These are phyloP conservation scores for Tympanuchus pallidicinctus DNA, from an alignment of 2,113 vertebrate species.

Conservation along the genomic window DNA sequence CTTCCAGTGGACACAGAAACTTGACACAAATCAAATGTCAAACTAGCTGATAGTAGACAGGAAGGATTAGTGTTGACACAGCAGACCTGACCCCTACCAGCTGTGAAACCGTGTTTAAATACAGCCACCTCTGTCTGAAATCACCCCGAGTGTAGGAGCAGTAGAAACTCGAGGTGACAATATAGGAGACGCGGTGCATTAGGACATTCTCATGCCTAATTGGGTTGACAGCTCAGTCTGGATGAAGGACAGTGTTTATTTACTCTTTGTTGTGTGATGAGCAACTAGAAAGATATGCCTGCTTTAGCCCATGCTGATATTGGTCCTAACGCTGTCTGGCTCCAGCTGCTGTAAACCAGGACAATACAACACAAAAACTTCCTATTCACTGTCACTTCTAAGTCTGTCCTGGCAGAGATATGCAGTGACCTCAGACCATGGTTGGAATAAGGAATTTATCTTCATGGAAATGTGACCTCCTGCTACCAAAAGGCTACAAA, in stretches of 20 bases:
- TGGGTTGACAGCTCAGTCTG: constrained; percentile 88
- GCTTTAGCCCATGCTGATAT: constrained; percentile 77
- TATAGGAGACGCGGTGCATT: constrained; percentile 55
- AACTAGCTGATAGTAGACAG: constrained; percentile 82
- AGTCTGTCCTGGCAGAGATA: constrained; percentile 76
- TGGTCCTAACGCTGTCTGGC: constrained; percentile 85
- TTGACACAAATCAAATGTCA: constrained; percentile 83
- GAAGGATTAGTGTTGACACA: constrained; percentile 88
- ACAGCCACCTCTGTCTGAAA: constrained; percentile 74
- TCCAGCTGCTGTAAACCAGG: constrained; percentile 79
- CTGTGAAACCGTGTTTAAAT: constrained; percentile 71
- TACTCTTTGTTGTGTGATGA: constrained; percentile 88
- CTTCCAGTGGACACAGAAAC: constrained; percentile 75
- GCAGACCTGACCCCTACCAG: constrained; percentile 79
- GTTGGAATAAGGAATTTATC: constrained; percentile 77
- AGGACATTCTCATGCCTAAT: constrained; percentile 81
- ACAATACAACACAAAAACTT: constrained; percentile 90
- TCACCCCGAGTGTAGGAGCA: constrained; percentile 73
- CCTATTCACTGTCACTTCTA: constrained; percentile 83
- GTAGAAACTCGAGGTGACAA: constrained; percentile 77
- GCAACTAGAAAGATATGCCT: constrained; percentile 87
- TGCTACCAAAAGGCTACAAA: constrained; percentile 72
- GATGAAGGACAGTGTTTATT: constrained; percentile 84
- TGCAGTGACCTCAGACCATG: constrained; percentile 78
- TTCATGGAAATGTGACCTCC: constrained; percentile 78